These are phyloP conservation scores for Chorisops tibialis DNA, from an alignment of 2,888 invertebrate species.

Conservation along the genomic window DNA sequence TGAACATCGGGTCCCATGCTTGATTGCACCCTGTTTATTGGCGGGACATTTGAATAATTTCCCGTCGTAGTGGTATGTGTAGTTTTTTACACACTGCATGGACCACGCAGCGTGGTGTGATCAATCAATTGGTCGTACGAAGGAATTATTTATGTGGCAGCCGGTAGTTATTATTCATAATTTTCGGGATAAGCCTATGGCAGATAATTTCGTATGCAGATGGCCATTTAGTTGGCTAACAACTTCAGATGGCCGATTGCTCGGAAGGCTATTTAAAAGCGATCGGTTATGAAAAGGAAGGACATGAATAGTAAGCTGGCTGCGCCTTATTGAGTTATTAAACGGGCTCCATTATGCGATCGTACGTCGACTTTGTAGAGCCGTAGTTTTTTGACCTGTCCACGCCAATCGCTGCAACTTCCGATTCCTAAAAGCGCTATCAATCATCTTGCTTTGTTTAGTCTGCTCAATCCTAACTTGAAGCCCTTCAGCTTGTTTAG, in stretches of 20 bases:
- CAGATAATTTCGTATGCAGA: slow-evolving; percentile 13
- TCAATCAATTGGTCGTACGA: slow-evolving; percentile 19
- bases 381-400: too few species aligned
- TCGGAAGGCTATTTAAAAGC: too few species aligned
- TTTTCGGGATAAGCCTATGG: slow-evolving; percentile 9
- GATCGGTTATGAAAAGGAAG: too few species aligned
- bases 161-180: slow-evolving; percentile 12
- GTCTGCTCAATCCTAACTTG: too few species aligned
- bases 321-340: too few species aligned
- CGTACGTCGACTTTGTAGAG: too few species aligned
- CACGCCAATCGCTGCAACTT: too few species aligned
- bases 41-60: slow-evolving; percentile 2
- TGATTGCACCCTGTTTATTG: slow-evolving; percentile 5
- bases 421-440: too few species aligned
- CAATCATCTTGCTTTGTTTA: too few species aligned
- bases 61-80: neutral
- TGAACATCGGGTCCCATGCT: neutral
- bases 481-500: neutral
- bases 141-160: slow-evolving; percentile 18
- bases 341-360: too few species aligned
- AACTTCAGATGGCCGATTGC: neutral
- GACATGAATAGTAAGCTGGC: too few species aligned
- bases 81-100: neutral
- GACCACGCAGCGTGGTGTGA: slow-evolving; percentile 10
- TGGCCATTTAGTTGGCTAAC: slow-evolving; percentile 8